phyloP scores from a whole-genome alignment of 2,113 vertebrate genomes.

The Otolemur garnettii region DNA sequence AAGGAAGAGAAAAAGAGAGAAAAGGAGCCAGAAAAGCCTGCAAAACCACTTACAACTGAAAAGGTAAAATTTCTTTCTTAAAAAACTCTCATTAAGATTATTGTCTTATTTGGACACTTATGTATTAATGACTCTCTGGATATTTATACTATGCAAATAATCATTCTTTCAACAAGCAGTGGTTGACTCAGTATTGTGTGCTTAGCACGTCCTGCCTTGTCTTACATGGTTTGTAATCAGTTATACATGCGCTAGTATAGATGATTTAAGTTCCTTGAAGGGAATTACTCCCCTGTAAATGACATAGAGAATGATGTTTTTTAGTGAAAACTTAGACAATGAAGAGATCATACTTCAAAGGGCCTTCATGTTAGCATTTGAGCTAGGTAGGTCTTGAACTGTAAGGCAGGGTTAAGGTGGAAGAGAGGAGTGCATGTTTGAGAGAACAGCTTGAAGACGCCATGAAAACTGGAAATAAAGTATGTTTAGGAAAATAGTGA shows the following conservation, averaged over 20 bases:
- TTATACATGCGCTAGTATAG: neutral
- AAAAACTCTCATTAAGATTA: neutral
- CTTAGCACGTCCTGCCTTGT: neutral
- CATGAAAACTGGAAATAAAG: neutral
- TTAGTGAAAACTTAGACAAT: neutral
- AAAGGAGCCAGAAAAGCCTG: conserved; percentile 91
- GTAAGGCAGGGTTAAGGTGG: neutral
- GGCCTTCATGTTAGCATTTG: neutral
- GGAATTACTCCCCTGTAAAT: neutral
- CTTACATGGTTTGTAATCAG: neutral
- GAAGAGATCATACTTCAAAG: neutral
- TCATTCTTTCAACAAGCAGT: neutral
- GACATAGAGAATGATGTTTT: neutral
- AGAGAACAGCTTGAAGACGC: neutral
- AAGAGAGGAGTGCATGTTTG: neutral
- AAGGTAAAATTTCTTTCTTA: conserved; percentile 85
- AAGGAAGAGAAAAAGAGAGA: conserved; percentile 94
- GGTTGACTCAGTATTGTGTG: neutral
- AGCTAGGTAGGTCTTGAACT: neutral
- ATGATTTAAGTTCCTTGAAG: neutral
- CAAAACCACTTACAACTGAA: conserved; percentile 87
- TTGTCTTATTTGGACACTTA: neutral
- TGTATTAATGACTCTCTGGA: neutral
- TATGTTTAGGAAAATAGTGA: neutral
- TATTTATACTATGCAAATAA: conserved; percentile 2